Evolutionary conservation across 2,797 vertebrate species (phyloP), one percentile per base, ranked within the genome.

Genomic region (Borostomias antarcticus): DNA sequence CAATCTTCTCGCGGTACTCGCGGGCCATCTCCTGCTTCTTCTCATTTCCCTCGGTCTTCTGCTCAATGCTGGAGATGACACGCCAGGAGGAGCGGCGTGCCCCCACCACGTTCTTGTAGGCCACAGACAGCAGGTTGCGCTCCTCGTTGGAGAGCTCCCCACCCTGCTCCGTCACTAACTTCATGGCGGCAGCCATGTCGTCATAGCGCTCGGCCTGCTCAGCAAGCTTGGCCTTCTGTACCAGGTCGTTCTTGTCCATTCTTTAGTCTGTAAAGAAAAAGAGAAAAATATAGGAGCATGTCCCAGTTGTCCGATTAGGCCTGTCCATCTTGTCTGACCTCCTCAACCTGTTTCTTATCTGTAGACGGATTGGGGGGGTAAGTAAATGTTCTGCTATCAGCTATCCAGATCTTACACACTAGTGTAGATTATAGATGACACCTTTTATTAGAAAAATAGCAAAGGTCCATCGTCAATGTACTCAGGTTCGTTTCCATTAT

Each of bases 151-250:
- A 98, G 79, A 99, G 94, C 82, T 98, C 96, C 0, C 85, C 86
- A 2, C 95, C 95, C 69, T 96, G 94, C 79, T 99, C 96, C 0
- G 97, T 98, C 88, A 98, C 96, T 0, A 89, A 89, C 87, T 98
- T 99, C 97, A 98, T 99, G 63, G 95, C 94, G 25, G 93, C 84
- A 13, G 97, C 97, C 97, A 99, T 99, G 76, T 99, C 97, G 74
- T 98, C 97, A 1, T 98, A 99, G 76, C 96, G 97, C 91, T 98
- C 97, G 0, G 97, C 96, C 93, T 99, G 97, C 80, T 99, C 97
- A 0, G 97, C 94, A n/a, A 99, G 94, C 71, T 98, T 99, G 85
- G 97, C 97, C 88, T 98, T 98, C 95, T 98, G 96, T 78, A 99
- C 96, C 92, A 98, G 93, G 85, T 98, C 97, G 79, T 90, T 94